These are phyloP conservation scores for Shinisaurus crocodilurus DNA, from an alignment of 2,113 vertebrate species.

Conservation along the genomic window DNA sequence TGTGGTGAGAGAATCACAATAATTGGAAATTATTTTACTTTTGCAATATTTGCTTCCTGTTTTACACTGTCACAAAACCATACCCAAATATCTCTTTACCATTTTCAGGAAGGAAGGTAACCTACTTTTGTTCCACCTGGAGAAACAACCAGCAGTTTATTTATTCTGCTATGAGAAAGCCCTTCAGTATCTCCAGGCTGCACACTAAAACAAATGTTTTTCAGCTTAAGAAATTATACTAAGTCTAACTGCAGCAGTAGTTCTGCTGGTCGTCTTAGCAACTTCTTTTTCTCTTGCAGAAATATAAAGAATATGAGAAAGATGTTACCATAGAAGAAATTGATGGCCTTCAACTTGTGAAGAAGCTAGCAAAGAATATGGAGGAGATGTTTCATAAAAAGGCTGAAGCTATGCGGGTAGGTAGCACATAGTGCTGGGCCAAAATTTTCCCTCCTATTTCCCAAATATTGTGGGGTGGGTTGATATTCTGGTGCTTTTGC, in stretches of 20 bases:
- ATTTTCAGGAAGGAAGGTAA: not conserved
- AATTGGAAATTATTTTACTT: not conserved
- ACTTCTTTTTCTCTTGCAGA: slow-evolving; percentile 78
- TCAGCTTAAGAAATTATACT: slow-evolving; percentile 29
- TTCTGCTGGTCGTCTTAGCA: slow-evolving; percentile 31
- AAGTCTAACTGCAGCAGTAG: slow-evolving; percentile 16
- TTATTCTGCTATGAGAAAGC: not conserved
- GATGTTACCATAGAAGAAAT: slow-evolving; percentile 94
- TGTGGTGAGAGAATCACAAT: not conserved
- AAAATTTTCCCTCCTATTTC: not conserved
- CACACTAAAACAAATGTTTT: not conserved
- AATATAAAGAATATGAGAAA: slow-evolving; percentile 98
- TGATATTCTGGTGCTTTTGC: too few relatives aligned
- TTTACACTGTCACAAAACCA: not conserved
- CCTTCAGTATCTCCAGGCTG: slow-evolving; percentile 11
- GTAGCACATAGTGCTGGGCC: slow-evolving; percentile 48
- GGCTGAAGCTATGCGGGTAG: slow-evolving; percentile 92
- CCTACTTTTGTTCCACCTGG: not conserved
- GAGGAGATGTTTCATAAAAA: slow-evolving; percentile 99
- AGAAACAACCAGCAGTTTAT: not conserved
- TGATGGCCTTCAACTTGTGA: slow-evolving; percentile 94
- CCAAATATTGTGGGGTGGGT: not conserved
- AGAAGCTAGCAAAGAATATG: slow-evolving; percentile 95
- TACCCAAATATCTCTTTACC: not conserved
- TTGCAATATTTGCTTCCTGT: not conserved